These are phyloP conservation scores for Protobothrops flavoviridis DNA, from an alignment of 2,113 vertebrate genomes.

Conservation along the genomic window DNA sequence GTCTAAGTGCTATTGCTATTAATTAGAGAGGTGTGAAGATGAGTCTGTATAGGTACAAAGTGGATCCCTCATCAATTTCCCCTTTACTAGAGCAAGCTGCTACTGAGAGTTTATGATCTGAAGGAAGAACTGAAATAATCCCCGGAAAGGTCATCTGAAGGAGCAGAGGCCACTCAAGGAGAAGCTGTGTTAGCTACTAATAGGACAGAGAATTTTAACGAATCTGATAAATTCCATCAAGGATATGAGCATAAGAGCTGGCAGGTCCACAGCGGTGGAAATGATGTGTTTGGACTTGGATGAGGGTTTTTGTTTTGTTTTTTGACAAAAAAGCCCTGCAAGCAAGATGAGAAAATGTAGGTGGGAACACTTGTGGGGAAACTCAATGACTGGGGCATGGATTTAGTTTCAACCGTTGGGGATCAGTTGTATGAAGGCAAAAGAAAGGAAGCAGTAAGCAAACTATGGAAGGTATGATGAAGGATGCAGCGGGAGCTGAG, in stretches of 20 bases:
- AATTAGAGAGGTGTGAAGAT: not conserved
- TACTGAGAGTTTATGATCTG: not conserved
- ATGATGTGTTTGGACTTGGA: not conserved
- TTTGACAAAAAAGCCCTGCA: not conserved
- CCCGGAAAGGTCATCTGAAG: not conserved
- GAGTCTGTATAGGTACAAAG: not conserved
- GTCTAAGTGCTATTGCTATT: not conserved
- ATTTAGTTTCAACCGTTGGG: not conserved
- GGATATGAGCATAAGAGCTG: not conserved
- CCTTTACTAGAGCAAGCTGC: not conserved
- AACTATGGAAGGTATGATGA: not conserved
- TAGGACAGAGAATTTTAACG: not conserved
- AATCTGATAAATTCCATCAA: conserved; percentile 1
- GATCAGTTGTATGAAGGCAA: not conserved
- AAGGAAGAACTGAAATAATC: not conserved
- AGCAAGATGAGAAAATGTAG: not conserved
- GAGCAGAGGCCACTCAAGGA: not conserved
- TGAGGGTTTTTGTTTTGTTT: not conserved
- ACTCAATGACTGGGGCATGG: not conserved
- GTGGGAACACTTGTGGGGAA: not conserved
- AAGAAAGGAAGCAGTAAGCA: not conserved
- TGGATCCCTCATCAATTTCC: not conserved
- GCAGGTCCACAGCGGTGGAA: not conserved
- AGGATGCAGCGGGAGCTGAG: not conserved
- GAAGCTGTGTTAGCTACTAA: not conserved